Conservation (phyloP, 2,113 vertebrate species). For the Bambusicola thoracicus region DNA sequence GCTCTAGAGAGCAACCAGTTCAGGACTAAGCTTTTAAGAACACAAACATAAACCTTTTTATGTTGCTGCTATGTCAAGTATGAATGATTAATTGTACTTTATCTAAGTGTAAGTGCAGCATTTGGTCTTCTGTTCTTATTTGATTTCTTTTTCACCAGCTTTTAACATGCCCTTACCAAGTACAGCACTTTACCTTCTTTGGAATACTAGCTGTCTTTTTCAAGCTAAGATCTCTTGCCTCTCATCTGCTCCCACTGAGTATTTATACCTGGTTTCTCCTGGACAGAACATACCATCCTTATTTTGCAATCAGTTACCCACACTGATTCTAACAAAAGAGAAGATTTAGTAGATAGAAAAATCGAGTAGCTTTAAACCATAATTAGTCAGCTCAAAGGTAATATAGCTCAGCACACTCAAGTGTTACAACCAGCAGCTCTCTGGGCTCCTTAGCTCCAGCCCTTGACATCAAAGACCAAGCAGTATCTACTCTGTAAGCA, state of each 20-base stretch:
- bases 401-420: background rate
- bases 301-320: background rate
- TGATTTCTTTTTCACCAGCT: background rate
- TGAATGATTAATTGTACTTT: background rate
- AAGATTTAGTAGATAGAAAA: background rate
- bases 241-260: rapidly evolving
- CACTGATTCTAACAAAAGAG: background rate
- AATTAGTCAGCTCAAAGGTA: background rate
- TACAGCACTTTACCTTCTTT: background rate
- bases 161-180: background rate
- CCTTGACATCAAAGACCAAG: background rate
- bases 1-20: background rate
- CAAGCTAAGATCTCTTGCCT: background rate
- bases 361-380: background rate
- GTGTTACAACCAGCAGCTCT: background rate
- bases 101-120: background rate
- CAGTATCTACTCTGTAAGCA: background rate
- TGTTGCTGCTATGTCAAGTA: background rate
- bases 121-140: background rate
- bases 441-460: background rate
- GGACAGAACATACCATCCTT: background rate
- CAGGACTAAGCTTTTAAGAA: background rate
- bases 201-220: background rate
- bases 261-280: background rate
- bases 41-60: background rate